Evolutionary conservation across 2,113 vertebrate genomes (phyloP), one percentile per base, ranked within the genome.

Genomic region (Thymallus thymallus): DNA sequence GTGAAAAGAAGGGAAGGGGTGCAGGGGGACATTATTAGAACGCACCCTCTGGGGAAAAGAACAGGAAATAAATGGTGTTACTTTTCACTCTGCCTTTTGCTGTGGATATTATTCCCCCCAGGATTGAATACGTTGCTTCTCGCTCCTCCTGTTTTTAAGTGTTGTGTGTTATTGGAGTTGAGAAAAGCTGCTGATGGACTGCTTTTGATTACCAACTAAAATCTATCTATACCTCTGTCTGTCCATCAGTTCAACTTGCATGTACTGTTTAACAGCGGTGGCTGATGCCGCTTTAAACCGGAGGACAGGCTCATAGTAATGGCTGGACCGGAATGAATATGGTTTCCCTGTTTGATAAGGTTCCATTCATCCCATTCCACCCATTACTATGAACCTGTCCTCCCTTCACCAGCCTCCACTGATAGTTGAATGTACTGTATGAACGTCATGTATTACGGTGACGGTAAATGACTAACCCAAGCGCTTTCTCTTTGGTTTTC

Each of bases 401-500:
- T 51, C 48, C 48, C 16, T 16, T 51, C 12, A 51, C 48, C 48
- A 18, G 48, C 48, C 16, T 51, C 13, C 48, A 18, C 16, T 51
- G 3, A 51, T 18, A 14, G 48, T 18, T 51, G 3, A 5, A 16
- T 51, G 48, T 22, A 60, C 3, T 29, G 62, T 64, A 6, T 29
- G 23, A 14, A 1, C 5, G 3, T 13, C 2, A 6, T 64, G n/a
- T 9, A 24, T 64, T 64, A 64, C 12, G 3, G 23, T 1, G 12
- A 29, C 5, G 10, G 24, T 29, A 14, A 13, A 29, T 29, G 3
- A 64, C 9, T 60, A 6, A 22, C 1, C 9, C 5, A 22, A 22
- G 10, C 22, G 23, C 20, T 26, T 74, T 23, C 67, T 69, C 65
- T 70, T 69, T 76, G 63, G 20, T 74, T 74, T 4, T 18, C 79